Conservation (phyloP, 2,888 invertebrate genomes). For the Esperia sulphurella region DNA sequence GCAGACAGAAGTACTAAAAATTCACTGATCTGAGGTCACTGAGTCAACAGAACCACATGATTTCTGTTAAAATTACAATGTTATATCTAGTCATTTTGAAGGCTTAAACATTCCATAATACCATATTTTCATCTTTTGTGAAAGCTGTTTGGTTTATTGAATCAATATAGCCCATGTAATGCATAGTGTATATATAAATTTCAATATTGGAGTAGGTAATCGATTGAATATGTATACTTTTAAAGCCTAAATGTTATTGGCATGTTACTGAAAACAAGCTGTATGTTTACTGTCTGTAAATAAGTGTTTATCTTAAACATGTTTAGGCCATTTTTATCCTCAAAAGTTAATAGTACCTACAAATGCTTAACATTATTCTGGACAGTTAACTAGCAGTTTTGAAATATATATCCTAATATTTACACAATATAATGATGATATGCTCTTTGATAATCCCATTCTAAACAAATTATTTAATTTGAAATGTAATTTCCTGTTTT, state of each 20-base stretch:
- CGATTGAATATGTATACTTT: conserved; percentile 6
- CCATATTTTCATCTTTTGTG: conserved; percentile 52
- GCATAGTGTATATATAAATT: conserved; percentile 12
- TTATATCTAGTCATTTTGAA: conserved; percentile 58
- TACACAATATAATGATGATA: neutral
- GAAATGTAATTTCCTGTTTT: conserved; percentile 32
- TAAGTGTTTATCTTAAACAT: conserved; percentile 1
- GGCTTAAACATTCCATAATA: conserved; percentile 76
- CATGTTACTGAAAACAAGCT: conserved; percentile 3
- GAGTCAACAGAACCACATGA: conserved; percentile 1
- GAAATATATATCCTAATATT: conserved; percentile 3
- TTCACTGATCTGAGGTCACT: neutral
- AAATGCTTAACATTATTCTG: neutral
- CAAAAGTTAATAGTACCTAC: neutral
- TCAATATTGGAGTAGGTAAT: conserved; percentile 10
- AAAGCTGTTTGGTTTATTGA: conserved; percentile 54
- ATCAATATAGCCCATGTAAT: conserved; percentile 19
- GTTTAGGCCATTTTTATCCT: neutral
- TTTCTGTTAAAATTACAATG: conserved; percentile 31
- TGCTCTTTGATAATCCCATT: conserved; percentile 4
- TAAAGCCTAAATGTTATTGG: conserved; percentile 4
- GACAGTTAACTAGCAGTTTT: conserved; percentile 3
- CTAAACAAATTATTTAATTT: neutral
- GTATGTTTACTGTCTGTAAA: conserved; percentile 8
- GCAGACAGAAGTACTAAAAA: neutral